These are phyloP conservation scores for Nomada fucata DNA, from an alignment of 2,888 invertebrate species.

Conservation along the genomic window DNA sequence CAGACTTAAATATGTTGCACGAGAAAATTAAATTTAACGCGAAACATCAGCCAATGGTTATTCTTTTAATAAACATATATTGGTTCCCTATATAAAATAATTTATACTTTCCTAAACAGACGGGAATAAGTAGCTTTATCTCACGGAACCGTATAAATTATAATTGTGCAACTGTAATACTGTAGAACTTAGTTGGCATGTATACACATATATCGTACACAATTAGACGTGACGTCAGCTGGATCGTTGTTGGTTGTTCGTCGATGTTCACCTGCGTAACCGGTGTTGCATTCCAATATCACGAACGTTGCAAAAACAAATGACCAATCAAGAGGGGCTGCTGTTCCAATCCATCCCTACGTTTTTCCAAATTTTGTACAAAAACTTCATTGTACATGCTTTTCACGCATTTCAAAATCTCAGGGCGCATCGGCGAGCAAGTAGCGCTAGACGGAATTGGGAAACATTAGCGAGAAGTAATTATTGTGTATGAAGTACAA, in stretches of 20 bases:
- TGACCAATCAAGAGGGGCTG: conserved; percentile 19
- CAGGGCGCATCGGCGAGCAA: too few species aligned
- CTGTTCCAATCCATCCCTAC: background rate
- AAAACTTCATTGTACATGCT: too few species aligned
- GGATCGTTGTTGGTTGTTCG: conserved; percentile 32
- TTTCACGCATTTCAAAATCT: too few species aligned
- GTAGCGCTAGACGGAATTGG: background rate
- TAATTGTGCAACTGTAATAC: background rate
- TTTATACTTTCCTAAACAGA: too few species aligned
- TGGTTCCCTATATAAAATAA: too few species aligned
- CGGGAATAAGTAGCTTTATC: background rate
- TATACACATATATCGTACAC: conserved; percentile 34
- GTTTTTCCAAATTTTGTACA: too few species aligned
- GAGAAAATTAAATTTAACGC: background rate
- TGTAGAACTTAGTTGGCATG: conserved; percentile 3
- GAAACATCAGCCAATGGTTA: too few species aligned
- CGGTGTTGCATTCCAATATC: conserved; percentile 31
- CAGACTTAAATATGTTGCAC: background rate
- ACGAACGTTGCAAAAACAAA: background rate
- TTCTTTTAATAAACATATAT: too few species aligned
- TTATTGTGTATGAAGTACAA: background rate
- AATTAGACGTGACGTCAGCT: conserved; percentile 38
- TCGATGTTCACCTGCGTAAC: conserved; percentile 49
- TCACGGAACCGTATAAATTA: conserved; percentile 12
- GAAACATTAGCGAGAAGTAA: conserved; percentile 11